A percentile compares a stretch with the other conserved stretches of the same genome.
Conservation (phyloP, 2,113 vertebrate species). For the Caranx ignobilis region DNA sequence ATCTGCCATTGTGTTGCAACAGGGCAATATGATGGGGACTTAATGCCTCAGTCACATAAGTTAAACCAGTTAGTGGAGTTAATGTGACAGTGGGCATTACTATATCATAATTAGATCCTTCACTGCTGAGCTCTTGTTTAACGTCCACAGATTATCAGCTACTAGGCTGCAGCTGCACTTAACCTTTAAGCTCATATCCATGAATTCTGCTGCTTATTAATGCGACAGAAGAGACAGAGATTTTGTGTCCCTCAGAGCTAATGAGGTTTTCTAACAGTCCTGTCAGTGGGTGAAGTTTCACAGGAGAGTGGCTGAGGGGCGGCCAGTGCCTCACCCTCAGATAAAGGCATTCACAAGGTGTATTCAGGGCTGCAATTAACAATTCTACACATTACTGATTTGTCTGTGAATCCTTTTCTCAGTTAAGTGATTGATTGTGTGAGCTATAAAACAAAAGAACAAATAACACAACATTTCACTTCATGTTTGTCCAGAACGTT, state of each 20-base stretch:
- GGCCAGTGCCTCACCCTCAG: background rate
- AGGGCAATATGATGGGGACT: background rate
- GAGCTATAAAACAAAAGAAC: background rate
- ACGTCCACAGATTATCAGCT: constrained; percentile 49
- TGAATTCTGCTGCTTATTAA: constrained; percentile 29
- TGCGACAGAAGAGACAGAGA: constrained; percentile 3
- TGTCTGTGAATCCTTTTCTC: background rate
- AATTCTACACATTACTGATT: background rate
- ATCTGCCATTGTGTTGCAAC: background rate
- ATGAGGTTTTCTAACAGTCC: background rate
- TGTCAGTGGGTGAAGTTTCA: background rate
- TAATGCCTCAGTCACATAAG: constrained; percentile 15
- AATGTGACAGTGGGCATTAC: constrained; percentile 48
- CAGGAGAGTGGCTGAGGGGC: background rate
- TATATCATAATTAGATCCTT: constrained; percentile 57
- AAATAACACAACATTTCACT: background rate
- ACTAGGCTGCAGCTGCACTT: constrained; percentile 22
- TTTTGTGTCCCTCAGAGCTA: background rate
- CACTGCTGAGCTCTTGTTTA: constrained; percentile 53
- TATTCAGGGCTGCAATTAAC: background rate
- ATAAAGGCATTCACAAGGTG: background rate
- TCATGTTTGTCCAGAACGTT: too few relatives aligned
- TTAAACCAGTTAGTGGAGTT: constrained; percentile 22
- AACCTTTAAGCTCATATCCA: constrained; percentile 46
- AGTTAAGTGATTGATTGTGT: background rate